Evolutionary conservation across 2,888 invertebrate genomes (phyloP).

Genomic region (Dryobotodes eremita): DNA sequence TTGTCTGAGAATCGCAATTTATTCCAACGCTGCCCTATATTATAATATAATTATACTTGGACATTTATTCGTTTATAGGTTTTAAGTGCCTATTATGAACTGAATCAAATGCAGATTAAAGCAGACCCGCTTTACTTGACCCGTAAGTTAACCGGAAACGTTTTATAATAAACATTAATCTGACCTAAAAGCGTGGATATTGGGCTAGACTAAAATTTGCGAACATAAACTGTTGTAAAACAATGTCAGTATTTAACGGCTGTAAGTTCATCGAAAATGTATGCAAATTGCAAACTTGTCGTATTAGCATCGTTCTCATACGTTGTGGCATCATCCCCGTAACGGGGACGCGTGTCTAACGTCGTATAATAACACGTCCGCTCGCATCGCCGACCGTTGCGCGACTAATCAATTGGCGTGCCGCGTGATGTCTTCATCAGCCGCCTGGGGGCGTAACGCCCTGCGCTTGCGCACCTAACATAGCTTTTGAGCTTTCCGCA

Average conservation of each 20-base stretch:
- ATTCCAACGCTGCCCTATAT: conserved; percentile 53
- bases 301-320: conserved; percentile 68
- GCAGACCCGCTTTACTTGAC: conserved; percentile 58
- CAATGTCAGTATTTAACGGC: conserved; percentile 62
- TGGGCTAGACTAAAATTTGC: conserved; percentile 44
- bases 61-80: conserved; percentile 63
- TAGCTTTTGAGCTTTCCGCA: conserved; percentile 66
- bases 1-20: conserved; percentile 60
- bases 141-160: conserved; percentile 56
- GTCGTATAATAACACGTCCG: conserved; percentile 88
- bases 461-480: conserved; percentile 80
- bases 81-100: conserved; percentile 63
- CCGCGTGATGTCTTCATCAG: conserved; percentile 90
- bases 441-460: conserved; percentile 88
- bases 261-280: conserved; percentile 56
- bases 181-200: conserved; percentile 39
- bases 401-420: conserved; percentile 90
- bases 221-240: conserved; percentile 42
- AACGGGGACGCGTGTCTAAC: conserved; percentile 86
- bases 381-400: conserved; percentile 83
- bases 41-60: conserved; percentile 58
- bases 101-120: conserved; percentile 63
- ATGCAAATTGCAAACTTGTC: conserved; percentile 65
- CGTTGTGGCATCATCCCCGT: conserved; percentile 69
- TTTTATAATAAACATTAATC: conserved; percentile 55